Percentiles rank a stretch among this genome's conserved stretches.
Evolutionary conservation across 1,140 invertebrate species (phyloP).

Genomic region (Sitophilus oryzae): DNA sequence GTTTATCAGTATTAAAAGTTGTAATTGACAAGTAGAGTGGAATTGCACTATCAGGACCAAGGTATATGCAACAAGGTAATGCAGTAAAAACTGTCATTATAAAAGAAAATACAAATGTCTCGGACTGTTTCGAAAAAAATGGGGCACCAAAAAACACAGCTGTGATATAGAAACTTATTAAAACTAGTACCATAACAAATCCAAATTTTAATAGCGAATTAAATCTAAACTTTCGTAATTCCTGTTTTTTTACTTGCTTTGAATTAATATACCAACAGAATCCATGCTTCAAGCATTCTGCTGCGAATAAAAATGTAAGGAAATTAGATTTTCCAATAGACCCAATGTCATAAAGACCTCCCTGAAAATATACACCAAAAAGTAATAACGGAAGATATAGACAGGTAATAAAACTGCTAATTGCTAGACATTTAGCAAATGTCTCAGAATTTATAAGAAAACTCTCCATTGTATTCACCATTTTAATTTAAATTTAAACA

Average conservation of each 20-base stretch:
- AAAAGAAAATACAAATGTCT: constrained; percentile 66
- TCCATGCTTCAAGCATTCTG: constrained; percentile 34
- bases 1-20: constrained; percentile 46
- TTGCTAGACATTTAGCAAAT: constrained; percentile 15
- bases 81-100: constrained; percentile 61
- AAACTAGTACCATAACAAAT: constrained; percentile 33
- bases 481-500: neutral
- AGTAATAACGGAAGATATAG: constrained; percentile 19
- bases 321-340: constrained; percentile 30
- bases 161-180: constrained; percentile 52
- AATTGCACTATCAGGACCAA: constrained; percentile 53
- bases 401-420: constrained; percentile 23
- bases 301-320: constrained; percentile 25
- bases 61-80: constrained; percentile 56
- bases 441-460: neutral
- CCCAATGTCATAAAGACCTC: constrained; percentile 30
- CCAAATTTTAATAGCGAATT: constrained; percentile 44
- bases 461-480: constrained; percentile 16
- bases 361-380: constrained; percentile 15
- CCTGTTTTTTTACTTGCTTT: constrained; percentile 10
- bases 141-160: constrained; percentile 74
- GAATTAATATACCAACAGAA: constrained; percentile 6
- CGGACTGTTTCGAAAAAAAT: constrained; percentile 55
- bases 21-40: constrained; percentile 49
- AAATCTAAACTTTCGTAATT: constrained; percentile 21